Base-by-base conservation (phyloP, 2,888 invertebrate species). In the Athetis lepigone region DNA sequence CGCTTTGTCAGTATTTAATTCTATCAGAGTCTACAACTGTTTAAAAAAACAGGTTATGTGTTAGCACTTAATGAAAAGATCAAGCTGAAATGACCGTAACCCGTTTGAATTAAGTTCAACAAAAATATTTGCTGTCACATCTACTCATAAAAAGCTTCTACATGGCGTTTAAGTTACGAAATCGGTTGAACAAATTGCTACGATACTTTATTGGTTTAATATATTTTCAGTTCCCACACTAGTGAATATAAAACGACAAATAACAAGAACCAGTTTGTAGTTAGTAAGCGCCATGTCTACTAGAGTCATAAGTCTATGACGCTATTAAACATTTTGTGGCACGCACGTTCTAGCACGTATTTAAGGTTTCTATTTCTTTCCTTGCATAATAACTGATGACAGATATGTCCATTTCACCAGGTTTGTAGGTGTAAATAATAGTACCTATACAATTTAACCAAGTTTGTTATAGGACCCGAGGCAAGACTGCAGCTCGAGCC, bases 311-410 rank as follows among this genome's bases (percentile, higher is more conserved):
- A 61, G 29, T 75, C 79, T 79, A 7, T 75, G 46, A n/a, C 42
- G n/a, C 56, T 40, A 61, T 55, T 71, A 52, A 55, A 57, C 51
- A 67, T 70, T 78, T 80, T 70, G 71, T 75, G 61, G 77, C 78
- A 77, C 75, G 82, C 82, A 85, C 83, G 80, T 83, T 77, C 80
- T 79, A 52, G 70, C 63, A 68, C 77, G 77, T 81, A 82, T 80
- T 81, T 79, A 83, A 81, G 83, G 84, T 87, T 88, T 88, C 87
- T 86, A 86, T 86, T 85, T 84, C 82, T 80, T 57, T 50, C 49
- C 64, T 89, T 88, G 81, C 86, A 77, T 81, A 88, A 88, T 59
- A 42, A 29, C 61, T 25, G 59, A 65, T 73, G 71, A 77, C 75
- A 77, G 71, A 79, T 79, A 81, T 82, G 78, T 83, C 82, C 86